Base-by-base conservation (phyloP, 1,140 invertebrate genomes). In the Diachasma alloeum region DNA sequence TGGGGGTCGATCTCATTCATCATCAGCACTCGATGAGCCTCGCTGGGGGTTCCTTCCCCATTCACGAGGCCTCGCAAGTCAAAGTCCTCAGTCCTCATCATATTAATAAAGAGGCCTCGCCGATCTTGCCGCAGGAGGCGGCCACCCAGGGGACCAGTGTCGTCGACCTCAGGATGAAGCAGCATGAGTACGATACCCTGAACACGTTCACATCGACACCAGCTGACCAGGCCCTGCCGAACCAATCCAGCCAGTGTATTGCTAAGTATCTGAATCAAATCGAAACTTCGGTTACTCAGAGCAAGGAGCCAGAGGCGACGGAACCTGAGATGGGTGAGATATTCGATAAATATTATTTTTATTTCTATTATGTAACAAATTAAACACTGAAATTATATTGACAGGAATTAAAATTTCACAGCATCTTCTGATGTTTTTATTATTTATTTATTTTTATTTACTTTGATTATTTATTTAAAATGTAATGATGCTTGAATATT, bases 261-360 rank as follows among this genome's bases (percentile, higher is more conserved):
- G 92, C 92, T 76, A 92, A 91, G 79, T 93, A 91, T 81, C 83
- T 93, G 3, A 92, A 91, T 44, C 90, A 91, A n/a, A 90, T 91
- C 17, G 91, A 91, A 19, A 80, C 83, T 1, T 78, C 75, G 6
- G 69, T 80, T 31, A 53, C 80, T 10, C 39, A 81, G 13, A 78
- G 69, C 0, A 86, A 88, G 42, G 85, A 89, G 4, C 26, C 83
- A 0, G 83, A 85, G 9, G 74, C 84, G 78, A 71, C 90, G 85
- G 83, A 88, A 11, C 36, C 19, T 4, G 24, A 59, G 17, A 17
- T 10, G 17, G 24, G 24, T 9, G 9, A n/a, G n/a, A n/a, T n/a
- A n/a, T n/a, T n/a, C n/a, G n/a, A n/a, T n/a, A n/a, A n/a, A n/a
- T n/a, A n/a, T n/a, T n/a, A n/a, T n/a, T n/a, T n/a, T n/a, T n/a